Evolutionary conservation across 2,888 invertebrate species (phyloP), one percentile per base, ranked within the genome.

Genomic region (Cantharis nigra): DNA sequence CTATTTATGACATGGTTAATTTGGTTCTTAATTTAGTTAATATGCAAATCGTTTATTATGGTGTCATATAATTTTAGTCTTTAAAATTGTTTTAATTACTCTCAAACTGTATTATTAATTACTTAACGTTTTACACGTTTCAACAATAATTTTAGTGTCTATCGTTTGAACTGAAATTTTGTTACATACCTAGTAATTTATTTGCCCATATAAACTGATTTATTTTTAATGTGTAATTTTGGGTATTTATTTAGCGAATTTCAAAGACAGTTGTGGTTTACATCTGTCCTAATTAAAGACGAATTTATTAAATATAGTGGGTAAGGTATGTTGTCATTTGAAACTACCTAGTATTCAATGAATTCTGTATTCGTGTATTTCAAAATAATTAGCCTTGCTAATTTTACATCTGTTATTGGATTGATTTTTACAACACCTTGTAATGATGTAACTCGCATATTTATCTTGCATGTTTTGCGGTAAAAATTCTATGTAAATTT

Each of bases 381-480:
- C 82, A 72, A 84, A 83, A 84, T 83, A 83, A 85, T 85, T 83
- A 83, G 80, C 78, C 74, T 79, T 77, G 75, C 76, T 83, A 83
- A 85, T 83, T 84, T 84, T 83, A 84, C 86, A 85, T 85, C 82
- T 86, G 85, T 85, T 83, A 81, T 74, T 63, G 13, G 70, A 78
- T 74, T 73, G 78, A 76, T 77, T 80, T 71, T 67, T 49, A 49
- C 49, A 49, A 49, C 49, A 49, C 49, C 49, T 49, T 49, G 49
- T 49, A 49, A 49, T 49, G 49, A n/a, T 49, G 49, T 49, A 49
- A 49, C 49, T 49, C n/a, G 2, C 5, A 49, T 49, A n/a, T 49
- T n/a, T 49, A n/a, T 5, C 49, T 49, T 9, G 13, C 7, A n/a
- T 49, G 49, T 49, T 49, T 49, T 49, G 49, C 9, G n/a, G 49